Evolutionary conservation across 2,113 vertebrate genomes (phyloP).

Genomic region (Microcebus murinus): DNA sequence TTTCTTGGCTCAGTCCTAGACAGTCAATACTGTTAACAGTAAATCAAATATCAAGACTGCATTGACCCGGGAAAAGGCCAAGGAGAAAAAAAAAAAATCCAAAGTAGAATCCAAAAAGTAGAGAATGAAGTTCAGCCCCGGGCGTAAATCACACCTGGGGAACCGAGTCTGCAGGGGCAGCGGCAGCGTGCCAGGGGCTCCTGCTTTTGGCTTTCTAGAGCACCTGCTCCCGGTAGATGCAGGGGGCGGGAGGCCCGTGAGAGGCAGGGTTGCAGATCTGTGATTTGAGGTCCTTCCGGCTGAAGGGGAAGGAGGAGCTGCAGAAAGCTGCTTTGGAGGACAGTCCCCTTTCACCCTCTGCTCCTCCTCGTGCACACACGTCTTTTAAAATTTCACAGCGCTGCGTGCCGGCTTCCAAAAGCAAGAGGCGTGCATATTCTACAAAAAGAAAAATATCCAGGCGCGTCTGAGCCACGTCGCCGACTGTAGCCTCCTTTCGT

Average conservation of each 20-base stretch:
- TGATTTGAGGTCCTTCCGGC: background rate
- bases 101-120: constrained; percentile 49
- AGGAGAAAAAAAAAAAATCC: constrained; percentile 57
- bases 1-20: constrained; percentile 75
- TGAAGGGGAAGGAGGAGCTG: background rate
- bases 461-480: background rate
- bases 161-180: rapidly evolving
- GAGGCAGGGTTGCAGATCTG: background rate
- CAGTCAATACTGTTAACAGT: constrained; percentile 78
- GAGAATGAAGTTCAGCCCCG: constrained; percentile 21
- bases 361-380: rapidly evolving
- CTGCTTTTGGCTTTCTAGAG: background rate
- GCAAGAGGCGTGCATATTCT: background rate
- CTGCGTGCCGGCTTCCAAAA: background rate
- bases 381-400: background rate
- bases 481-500: background rate
- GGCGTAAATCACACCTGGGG: constrained; percentile 4
- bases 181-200: rapidly evolving
- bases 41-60: constrained; percentile 78
- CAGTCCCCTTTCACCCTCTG: no score
- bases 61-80: constrained; percentile 74
- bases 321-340: background rate
- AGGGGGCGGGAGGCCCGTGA: background rate
- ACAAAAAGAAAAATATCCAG: background rate
- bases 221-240: background rate